Evolutionary conservation across 2,888 invertebrate species (phyloP).

Genomic region (Cremastinae sp.): DNA sequence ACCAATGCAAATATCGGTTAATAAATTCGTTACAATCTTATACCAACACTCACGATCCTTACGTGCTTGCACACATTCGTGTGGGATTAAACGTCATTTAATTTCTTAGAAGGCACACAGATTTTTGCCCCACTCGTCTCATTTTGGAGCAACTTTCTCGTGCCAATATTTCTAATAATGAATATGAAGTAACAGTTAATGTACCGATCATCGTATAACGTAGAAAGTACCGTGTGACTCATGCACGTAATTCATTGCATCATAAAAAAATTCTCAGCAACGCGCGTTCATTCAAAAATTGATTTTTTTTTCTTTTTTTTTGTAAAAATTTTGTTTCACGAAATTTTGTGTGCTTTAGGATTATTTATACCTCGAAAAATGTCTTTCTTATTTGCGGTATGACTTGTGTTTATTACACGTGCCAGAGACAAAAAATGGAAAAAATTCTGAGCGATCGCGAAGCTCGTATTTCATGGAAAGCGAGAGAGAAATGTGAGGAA

Average conservation of each 20-base stretch:
- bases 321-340: neutral
- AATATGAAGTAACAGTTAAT: slow-evolving; percentile 49
- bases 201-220: slow-evolving; percentile 35
- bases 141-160: slow-evolving; percentile 26
- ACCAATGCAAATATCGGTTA: slow-evolving; percentile 21
- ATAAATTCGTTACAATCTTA: slow-evolving; percentile 1
- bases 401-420: no score
- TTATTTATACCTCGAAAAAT: neutral
- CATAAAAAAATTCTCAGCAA: neutral
- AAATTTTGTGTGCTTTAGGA: neutral
- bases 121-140: neutral
- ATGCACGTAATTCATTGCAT: slow-evolving; percentile 38
- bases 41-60: no score
- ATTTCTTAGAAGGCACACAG: neutral
- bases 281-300: neutral
- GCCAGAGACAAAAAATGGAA: neutral
- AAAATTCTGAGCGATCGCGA: neutral
- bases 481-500: no score
- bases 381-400: neutral
- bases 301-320: neutral
- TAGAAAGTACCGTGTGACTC: slow-evolving; percentile 13
- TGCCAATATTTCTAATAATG: slow-evolving; percentile 59
- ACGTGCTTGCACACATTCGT: no score
- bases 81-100: neutral
- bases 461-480: no score